These are phyloP conservation scores for Phyllostomus discolor DNA, from an alignment of 2,113 vertebrate genomes.

Conservation along the genomic window DNA sequence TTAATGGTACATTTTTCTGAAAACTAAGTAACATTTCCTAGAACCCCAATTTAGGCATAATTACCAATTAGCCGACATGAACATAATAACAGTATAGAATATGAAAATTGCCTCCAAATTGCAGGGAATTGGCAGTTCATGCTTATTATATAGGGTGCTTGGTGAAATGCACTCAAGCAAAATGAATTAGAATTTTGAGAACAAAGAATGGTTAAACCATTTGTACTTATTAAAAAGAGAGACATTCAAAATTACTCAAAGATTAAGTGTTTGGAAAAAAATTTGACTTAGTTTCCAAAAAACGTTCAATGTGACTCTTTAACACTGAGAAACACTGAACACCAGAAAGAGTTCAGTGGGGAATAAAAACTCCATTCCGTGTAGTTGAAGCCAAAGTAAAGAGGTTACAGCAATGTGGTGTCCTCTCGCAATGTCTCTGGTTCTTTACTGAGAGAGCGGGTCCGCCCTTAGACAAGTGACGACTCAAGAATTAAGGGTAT, in stretches of 20 bases:
- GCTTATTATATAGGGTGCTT: conserved; percentile 15
- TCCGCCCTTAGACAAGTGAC: neutral
- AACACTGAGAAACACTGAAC: neutral
- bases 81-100: conserved; percentile 43
- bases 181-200: conserved; percentile 34
- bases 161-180: conserved; percentile 35
- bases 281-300: neutral
- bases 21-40: conserved; percentile 41
- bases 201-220: conserved; percentile 15
- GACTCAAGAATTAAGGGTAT: neutral
- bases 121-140: neutral
- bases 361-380: neutral
- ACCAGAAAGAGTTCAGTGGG: neutral
- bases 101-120: conserved; percentile 49
- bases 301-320: neutral
- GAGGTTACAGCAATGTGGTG: neutral
- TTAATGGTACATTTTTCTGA: conserved; percentile 27
- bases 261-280: neutral
- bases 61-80: conserved; percentile 55
- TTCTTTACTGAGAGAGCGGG: neutral
- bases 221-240: neutral
- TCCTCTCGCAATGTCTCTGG: neutral
- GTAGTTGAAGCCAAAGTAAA: neutral
- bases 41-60: conserved; percentile 28
- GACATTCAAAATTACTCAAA: neutral